Base-by-base conservation (phyloP, 1,140 invertebrate species). In the Tenebrio molitor region DNA sequence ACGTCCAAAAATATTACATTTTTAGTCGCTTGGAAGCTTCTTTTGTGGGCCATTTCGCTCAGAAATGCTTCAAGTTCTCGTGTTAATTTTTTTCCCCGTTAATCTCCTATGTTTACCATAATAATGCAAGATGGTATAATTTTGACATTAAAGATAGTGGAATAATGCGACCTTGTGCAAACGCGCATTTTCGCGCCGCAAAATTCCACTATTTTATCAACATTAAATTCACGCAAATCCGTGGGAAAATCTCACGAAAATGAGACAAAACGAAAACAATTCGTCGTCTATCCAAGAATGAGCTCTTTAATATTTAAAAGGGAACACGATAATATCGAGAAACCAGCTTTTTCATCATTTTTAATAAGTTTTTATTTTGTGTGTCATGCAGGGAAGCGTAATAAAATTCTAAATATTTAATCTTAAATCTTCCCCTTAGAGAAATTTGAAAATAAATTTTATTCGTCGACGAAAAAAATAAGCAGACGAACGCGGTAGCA, bases 271-370 rank as follows among this genome's bases (percentile, higher is more conserved):
- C 12, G 12, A 39, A 39, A 12, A 39, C n/a, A 2, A 39, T 2
- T 39, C 12, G 5, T 5, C 36, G 36, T 39, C 36, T 39, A 12
- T 7, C 5, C 36, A 39, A 8, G 0, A 39, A 39, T 39, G 36
- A 39, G 36, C 36, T 39, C n/a, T 39, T 39, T 39, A 39, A 39
- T 39, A 39, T 39, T 39, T 39, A 33, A 33, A 33, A 33, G 4
- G 12, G 2, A 39, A 7, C 2, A 7, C 5, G 12, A 0, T 39
- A 39, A 12, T 8, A 39, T 29, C 25, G 25, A 39, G 36, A 39
- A 12, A 5, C 36, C n/a, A 12, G 4, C n/a, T 39, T 12, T 12
- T 12, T 39, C 36, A 39, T 39, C 12, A 39, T 39, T 39, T 39
- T 39, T 39, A 7, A 5, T 39, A 39, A 39, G 36, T 39, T 39